Evolutionary conservation across 1,140 invertebrate genomes (phyloP), one percentile per base, ranked within the genome.

Genomic region (Eriocheir sinensis): DNA sequence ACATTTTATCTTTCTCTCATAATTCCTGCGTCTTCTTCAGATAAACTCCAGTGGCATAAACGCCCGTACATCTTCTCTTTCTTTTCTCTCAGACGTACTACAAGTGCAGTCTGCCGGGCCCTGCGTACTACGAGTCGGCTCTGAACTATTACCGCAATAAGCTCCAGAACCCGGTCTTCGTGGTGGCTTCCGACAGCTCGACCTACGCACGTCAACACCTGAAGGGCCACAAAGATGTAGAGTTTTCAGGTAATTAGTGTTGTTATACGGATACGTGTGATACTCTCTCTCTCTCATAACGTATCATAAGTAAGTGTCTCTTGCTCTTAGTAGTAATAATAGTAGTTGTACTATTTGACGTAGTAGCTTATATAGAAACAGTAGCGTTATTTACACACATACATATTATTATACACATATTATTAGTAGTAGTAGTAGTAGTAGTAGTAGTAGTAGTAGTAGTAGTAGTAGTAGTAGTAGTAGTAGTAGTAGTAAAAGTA

Each of bases 181-280:
- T 94, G 15, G 93, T 94, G 60, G 72, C 86, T 30, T 89, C 93
- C 1, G 93, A 94, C 34, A 86, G 89, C 40, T n/a, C 79, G 2
- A 53, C 72, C 17, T 9, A 81, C 72, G 93, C 85, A 41, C 48
- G 41, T 30, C 15, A 44, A 21, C 60, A 48, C 41, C 72, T 94
- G 2, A 4, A 79, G 9, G 41, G 81, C 38, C 9, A 30, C 53
- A 53, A 53, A 12, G 93, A 94, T 41, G 53, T 90, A 12, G 72
- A 89, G 36, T 89, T 94, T n/a, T 94, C 93, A 94, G 93, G 93
- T 92, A 38, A 72, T 41, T 32, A 21, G 53, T 12, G 53, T 72
- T 12, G 53, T 72, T 27, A 27, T 72, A n/a, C n/a, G n/a, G n/a
- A 72, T 6, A 8, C 27, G 53, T 2, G 53, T 60, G 9, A 8